Conservation (phyloP, 2,888 invertebrate species). For the Malacosoma neustria region DNA sequence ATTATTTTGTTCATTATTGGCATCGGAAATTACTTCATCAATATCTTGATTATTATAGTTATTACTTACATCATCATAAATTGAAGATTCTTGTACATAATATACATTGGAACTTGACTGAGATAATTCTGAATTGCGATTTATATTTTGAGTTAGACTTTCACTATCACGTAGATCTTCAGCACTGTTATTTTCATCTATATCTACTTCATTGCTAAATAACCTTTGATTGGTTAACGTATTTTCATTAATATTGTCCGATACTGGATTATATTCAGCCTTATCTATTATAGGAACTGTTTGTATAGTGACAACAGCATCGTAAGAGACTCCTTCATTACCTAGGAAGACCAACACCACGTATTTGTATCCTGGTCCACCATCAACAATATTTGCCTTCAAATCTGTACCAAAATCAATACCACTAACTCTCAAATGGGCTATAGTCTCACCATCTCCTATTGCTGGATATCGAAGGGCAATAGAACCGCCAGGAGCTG, state of each 20-base stretch:
- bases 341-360: constrained; percentile 55
- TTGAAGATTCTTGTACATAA: constrained; percentile 22
- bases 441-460: constrained; percentile 46
- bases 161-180: constrained; percentile 30
- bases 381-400: constrained; percentile 56
- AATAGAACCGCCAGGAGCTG: constrained; percentile 55
- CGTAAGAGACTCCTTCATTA: constrained; percentile 45
- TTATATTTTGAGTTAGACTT: constrained; percentile 4
- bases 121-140: constrained; percentile 27
- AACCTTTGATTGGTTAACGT: not conserved
- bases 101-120: constrained; percentile 43
- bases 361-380: constrained; percentile 62
- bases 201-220: constrained; percentile 13
- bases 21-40: constrained; percentile 8
- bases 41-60: constrained; percentile 8
- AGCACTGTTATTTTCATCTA: constrained; percentile 24
- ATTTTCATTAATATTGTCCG: not conserved
- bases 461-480: constrained; percentile 57
- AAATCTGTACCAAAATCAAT: constrained; percentile 61
- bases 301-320: constrained; percentile 53
- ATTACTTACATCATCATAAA: constrained; percentile 7
- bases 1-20: constrained; percentile 9
- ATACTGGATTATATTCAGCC: not conserved
- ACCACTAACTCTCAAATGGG: constrained; percentile 57
- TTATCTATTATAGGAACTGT: constrained; percentile 22